Conservation (phyloP, 2,888 invertebrate species). For the Dryobotodes eremita region DNA sequence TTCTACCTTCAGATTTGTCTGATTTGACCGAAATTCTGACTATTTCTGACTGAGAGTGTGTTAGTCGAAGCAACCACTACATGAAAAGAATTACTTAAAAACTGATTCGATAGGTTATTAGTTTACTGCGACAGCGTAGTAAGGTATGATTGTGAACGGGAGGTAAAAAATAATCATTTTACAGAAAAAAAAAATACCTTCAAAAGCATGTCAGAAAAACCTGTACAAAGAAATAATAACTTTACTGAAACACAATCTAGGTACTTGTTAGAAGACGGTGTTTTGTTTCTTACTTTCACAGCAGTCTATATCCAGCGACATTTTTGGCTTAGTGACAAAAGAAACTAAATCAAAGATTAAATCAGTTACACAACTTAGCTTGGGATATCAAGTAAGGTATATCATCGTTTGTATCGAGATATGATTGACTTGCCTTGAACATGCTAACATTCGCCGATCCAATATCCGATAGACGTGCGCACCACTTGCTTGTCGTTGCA, state of each 20-base stretch:
- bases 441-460: conserved; percentile 34
- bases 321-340: background rate
- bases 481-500: conserved; percentile 68
- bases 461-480: conserved; percentile 69
- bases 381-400: background rate
- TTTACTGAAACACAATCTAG: background rate
- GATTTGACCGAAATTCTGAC: background rate
- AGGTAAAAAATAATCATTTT: too few species aligned
- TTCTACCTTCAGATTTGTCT: background rate
- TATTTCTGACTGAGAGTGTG: background rate
- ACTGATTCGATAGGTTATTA: background rate
- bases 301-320: background rate
- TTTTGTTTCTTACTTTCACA: background rate
- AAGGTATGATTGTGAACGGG: too few species aligned
- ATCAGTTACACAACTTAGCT: background rate
- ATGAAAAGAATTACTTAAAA: background rate
- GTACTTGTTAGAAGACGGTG: background rate
- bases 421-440: conserved; percentile 18
- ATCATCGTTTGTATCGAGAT: background rate
- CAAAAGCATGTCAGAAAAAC: background rate
- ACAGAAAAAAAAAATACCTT: too few species aligned
- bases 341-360: background rate
- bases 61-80: background rate
- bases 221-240: too few species aligned
- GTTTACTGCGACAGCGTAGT: too few species aligned